Percentiles rank a stretch among this genome's conserved stretches.
phyloP scores from a whole-genome alignment of 2,888 invertebrate genomes.

The Torymus texanus region DNA sequence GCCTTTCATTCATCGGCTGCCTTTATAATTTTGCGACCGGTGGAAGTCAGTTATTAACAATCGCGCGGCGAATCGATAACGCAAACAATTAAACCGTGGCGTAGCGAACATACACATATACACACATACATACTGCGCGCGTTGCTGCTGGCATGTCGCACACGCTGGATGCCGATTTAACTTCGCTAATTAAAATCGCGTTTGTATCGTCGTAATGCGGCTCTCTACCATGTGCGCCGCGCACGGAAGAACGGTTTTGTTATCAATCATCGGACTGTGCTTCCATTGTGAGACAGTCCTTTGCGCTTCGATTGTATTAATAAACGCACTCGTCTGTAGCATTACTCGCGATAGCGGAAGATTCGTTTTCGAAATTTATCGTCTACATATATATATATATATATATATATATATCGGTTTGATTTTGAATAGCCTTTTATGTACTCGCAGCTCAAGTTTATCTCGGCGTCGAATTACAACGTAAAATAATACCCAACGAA shows the following conservation, averaged over 20 bases:
- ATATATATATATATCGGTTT: too few species aligned
- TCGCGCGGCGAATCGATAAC: slow-evolving; percentile 38
- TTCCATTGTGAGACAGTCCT: not conserved
- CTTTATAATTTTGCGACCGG: slow-evolving; percentile 35
- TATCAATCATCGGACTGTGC: slow-evolving; percentile 11
- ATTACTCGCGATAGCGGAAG: too few species aligned
- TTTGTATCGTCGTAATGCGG: not conserved
- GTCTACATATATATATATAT: too few species aligned
- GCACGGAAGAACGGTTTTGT: slow-evolving; percentile 10
- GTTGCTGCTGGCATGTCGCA: too few species aligned
- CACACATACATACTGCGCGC: too few species aligned
- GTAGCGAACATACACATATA: too few species aligned
- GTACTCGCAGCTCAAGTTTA: too few species aligned
- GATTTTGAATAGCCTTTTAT: too few species aligned
- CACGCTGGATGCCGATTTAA: slow-evolving; percentile 12
- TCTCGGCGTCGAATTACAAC: too few species aligned
- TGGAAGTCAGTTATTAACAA: slow-evolving; percentile 26
- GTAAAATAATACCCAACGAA: too few species aligned
- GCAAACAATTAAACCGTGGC: slow-evolving; percentile 36
- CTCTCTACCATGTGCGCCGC: not conserved
- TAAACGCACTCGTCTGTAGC: not conserved
- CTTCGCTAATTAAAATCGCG: slow-evolving; percentile 41
- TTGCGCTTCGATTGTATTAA: slow-evolving; percentile 7
- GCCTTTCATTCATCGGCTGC: slow-evolving; percentile 33
- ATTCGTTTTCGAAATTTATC: too few species aligned